Conservation (phyloP, 1,140 invertebrate species). For the Zaprionus tsacasi region DNA sequence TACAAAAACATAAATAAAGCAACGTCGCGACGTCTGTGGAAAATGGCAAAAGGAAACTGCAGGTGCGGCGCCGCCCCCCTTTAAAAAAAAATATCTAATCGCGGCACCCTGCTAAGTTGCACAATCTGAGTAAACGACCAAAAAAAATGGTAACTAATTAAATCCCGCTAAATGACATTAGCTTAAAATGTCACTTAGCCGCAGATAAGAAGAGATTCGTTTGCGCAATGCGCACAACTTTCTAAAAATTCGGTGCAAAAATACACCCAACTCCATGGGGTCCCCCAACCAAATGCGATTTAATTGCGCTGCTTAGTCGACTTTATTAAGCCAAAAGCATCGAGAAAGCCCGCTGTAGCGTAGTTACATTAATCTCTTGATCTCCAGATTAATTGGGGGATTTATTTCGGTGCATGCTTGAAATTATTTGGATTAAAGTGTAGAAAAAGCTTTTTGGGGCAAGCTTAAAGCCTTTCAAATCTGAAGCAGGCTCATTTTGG, state of each 20-base stretch:
- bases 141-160: neutral
- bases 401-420: neutral
- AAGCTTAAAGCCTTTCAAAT: neutral
- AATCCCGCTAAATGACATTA: conserved; percentile 9
- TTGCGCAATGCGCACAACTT: conserved; percentile 1
- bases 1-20: conserved; percentile 13
- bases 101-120: neutral
- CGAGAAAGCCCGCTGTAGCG: too few relatives aligned
- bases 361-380: neutral
- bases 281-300: neutral
- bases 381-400: neutral
- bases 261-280: neutral
- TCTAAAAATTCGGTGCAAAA: conserved; percentile 3
- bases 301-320: neutral
- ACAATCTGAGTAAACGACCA: neutral
- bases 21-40: conserved; percentile 16
- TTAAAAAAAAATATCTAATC: neutral
- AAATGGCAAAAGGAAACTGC: conserved; percentile 27
- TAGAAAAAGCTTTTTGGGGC: neutral
- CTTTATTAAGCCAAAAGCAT: neutral
- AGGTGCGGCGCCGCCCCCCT: conserved; percentile 32
- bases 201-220: conserved; percentile 2
- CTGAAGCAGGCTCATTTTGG: neutral
- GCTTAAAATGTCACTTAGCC: conserved; percentile 4
- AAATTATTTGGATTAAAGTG: neutral